A percentile compares a stretch with the other conserved stretches of the same genome.
Conservation (phyloP, 2,888 invertebrate genomes). For the Lasioglossum villosulum region DNA sequence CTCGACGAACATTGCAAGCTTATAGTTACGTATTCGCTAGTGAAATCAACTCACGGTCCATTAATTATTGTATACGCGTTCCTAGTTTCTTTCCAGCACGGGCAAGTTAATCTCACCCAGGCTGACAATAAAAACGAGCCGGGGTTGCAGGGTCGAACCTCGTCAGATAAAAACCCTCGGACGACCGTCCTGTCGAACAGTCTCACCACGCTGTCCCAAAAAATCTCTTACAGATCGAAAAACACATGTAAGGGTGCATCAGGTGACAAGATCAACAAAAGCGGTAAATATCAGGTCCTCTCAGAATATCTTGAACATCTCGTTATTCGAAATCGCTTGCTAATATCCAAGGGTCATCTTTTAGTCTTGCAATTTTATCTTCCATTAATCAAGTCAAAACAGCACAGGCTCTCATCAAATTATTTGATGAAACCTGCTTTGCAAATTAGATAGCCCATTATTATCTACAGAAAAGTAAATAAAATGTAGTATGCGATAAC, state of each 20-base stretch:
- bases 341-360: not conserved
- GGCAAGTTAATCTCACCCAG: slow-evolving; percentile 58
- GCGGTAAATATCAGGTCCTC: slow-evolving; percentile 64
- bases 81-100: slow-evolving; percentile 58
- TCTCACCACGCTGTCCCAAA: slow-evolving; percentile 64
- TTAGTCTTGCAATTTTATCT: not conserved
- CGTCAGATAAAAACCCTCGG: slow-evolving; percentile 36
- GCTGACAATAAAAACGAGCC: slow-evolving; percentile 53
- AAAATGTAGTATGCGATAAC: not conserved
- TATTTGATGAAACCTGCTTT: not conserved
- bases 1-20: not conserved
- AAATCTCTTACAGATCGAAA: slow-evolving; percentile 69
- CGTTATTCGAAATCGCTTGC: not conserved
- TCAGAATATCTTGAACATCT: not conserved
- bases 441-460: not conserved
- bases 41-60: not conserved
- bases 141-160: slow-evolving; percentile 22
- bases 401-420: not conserved
- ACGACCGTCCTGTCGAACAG: slow-evolving; percentile 69
- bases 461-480: not conserved
- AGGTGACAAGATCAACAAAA: slow-evolving; percentile 73
- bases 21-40: not conserved
- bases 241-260: slow-evolving; percentile 77
- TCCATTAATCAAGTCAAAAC: not conserved
- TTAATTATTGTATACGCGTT: not conserved